Evolutionary conservation across 2,113 vertebrate genomes (phyloP).

Genomic region (Halcyon malimbica): DNA sequence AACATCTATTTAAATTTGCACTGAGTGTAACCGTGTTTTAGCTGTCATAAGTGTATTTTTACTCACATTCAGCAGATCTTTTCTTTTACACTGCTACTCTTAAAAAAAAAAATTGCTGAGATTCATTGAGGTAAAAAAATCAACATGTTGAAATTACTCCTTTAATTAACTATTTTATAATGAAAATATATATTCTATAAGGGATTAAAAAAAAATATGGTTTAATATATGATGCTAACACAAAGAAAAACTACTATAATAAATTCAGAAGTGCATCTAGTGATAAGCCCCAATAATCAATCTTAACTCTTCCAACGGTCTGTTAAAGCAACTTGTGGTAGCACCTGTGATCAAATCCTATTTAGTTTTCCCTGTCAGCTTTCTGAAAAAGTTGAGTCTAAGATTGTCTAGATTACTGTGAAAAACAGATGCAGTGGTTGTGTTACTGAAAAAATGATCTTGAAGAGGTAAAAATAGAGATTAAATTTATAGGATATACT

Average conservation of each 20-base stretch:
- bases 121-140: background rate
- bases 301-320: background rate
- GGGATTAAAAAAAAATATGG: background rate
- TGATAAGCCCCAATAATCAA: background rate
- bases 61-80: background rate
- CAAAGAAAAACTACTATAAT: background rate
- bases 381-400: background rate
- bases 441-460: background rate
- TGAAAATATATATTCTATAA: background rate
- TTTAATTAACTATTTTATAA: background rate
- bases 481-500: background rate
- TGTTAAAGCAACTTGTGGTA: background rate
- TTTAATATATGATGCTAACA: background rate
- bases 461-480: background rate
- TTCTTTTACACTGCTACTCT: background rate
- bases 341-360: background rate
- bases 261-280: background rate
- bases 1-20: background rate
- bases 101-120: background rate
- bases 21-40: background rate
- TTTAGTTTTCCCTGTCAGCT: background rate
- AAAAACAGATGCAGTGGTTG: background rate
- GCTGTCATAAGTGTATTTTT: background rate
- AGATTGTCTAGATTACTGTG: background rate
- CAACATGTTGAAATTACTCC: background rate